Base-by-base conservation (phyloP, 2,797 vertebrate genomes). In the Ataeniobius toweri region DNA sequence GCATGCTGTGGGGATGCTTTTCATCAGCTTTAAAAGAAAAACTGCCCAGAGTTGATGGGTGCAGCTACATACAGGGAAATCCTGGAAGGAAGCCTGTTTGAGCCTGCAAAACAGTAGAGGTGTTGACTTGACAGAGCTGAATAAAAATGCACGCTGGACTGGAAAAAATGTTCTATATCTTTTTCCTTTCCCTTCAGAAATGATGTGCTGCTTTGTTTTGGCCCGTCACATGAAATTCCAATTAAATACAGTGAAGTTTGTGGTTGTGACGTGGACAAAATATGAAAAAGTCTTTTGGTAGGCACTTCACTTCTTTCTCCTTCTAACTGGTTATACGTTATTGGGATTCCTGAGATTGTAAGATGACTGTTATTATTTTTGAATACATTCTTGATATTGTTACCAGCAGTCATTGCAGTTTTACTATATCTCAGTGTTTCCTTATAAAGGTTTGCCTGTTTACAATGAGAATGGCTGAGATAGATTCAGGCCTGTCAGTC, bases 401-500 rank as follows among this genome's bases (percentile, higher is more conserved):
- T 74, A 80, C 68, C 65, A 59, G 24, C 31, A 80, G 4, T 0
- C 26, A 24, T 39, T 80, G 20, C 39, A 80, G 22, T 84, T 50
- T 85, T 55, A 84, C 41, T 70, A 70, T 76, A 68, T 61, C 67
- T 65, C 63, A 51, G 31, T 20, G 28, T 26, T 55, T 74, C 55
- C 76, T 22, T 82, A 85, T 86, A 44, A 75, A 79, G 80, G 28
- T 58, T 26, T 24, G 74, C 71, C n/a, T 80, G 31, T 75, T 78
- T 80, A 51, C 77, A 63, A 56, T 18, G 2, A 61, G n/a, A 70
- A 2, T 61, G 26, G 56, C 78, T 76, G 80, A 26, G 72, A 71
- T 72, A 79, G 76, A 89, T 77, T 76, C 48, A 1, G 20, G 59
- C 26, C 73, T 77, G 80, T 83, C 63, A 72, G 81, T 74, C 80